These are phyloP conservation scores for Haliclona indistincta DNA, from an alignment of 37 sponge, comb jelly and placozoan species.

Conservation along the genomic window DNA sequence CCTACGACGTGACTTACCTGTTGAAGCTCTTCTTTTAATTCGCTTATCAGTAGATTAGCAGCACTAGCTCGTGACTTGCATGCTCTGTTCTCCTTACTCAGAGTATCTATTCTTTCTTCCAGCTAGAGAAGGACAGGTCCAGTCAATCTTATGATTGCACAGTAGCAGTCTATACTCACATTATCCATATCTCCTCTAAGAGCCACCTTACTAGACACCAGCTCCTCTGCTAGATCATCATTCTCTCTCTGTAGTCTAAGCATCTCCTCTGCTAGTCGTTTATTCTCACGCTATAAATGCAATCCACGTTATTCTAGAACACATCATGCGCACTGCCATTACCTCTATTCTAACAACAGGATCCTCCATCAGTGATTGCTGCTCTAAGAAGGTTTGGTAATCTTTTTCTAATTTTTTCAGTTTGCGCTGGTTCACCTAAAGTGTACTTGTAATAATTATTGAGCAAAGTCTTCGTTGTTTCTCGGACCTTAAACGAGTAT, in stretches of 20 bases:
- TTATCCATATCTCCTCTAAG: slow-evolving; percentile 91
- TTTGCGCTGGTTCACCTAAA: slow-evolving; percentile 55
- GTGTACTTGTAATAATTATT: neutral
- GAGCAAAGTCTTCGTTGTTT: neutral
- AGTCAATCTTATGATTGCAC: neutral
- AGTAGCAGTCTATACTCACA: slow-evolving; percentile 24
- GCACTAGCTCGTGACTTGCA: slow-evolving; percentile 40
- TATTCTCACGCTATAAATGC: slow-evolving; percentile 66
- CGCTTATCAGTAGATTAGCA: slow-evolving; percentile 26
- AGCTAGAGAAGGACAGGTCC: slow-evolving; percentile 40
- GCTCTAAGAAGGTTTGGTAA: slow-evolving; percentile 59
- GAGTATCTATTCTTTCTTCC: slow-evolving; percentile 80
- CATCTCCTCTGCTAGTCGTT: slow-evolving; percentile 58
- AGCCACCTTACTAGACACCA: slow-evolving; percentile 82
- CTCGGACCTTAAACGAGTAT: slow-evolving; percentile 46
- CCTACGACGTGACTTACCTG: slow-evolving; percentile 32
- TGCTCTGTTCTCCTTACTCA: slow-evolving; percentile 74
- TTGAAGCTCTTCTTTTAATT: slow-evolving; percentile 64
- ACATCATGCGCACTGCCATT: too few species aligned
- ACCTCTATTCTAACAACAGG: slow-evolving; percentile 73
- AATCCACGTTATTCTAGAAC: too few species aligned
- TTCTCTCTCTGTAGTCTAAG: slow-evolving; percentile 90
- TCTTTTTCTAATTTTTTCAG: slow-evolving; percentile 82
- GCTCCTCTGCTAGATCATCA: slow-evolving; percentile 84
- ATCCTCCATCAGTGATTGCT: slow-evolving; percentile 65